A percentile compares a stretch with the other conserved stretches of the same genome.
Conservation (phyloP, 1,140 invertebrate genomes). For the Orchesella cincta region DNA sequence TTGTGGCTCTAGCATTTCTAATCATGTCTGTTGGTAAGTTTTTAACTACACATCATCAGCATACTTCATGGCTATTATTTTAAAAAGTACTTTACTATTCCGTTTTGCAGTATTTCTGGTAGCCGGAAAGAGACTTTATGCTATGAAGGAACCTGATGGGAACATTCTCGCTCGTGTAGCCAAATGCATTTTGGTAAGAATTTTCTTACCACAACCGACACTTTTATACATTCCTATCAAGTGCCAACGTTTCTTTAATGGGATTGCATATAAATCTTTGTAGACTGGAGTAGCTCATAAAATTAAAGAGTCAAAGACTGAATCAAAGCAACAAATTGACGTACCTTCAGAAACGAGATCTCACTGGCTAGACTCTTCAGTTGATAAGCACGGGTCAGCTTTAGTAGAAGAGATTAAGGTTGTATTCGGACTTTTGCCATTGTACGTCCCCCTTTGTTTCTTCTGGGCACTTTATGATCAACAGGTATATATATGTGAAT, state of each 20-base stretch:
- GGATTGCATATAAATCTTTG: background rate
- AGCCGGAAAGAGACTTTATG: slow-evolving; percentile 64
- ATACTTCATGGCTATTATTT: background rate
- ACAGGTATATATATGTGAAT: background rate
- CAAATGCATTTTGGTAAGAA: slow-evolving; percentile 74
- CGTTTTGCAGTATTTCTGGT: slow-evolving; percentile 56
- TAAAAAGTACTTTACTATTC: background rate
- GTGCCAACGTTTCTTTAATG: background rate
- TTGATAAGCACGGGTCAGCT: slow-evolving; percentile 58
- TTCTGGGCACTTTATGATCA: slow-evolving; percentile 59
- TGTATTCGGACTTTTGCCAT: slow-evolving; percentile 58
- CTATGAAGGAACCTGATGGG: slow-evolving; percentile 73
- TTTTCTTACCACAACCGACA: background rate
- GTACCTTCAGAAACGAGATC: slow-evolving; percentile 51
- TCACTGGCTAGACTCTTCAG: slow-evolving; percentile 64
- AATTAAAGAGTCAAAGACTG: background rate
- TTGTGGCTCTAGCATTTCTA: slow-evolving; percentile 83
- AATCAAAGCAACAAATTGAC: background rate
- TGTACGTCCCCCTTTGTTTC: slow-evolving; percentile 64
- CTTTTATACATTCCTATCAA: background rate
- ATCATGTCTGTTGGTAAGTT: slow-evolving; percentile 74
- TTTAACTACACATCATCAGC: background rate
- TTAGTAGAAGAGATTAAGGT: slow-evolving; percentile 60
- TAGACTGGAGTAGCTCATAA: slow-evolving; percentile 49
- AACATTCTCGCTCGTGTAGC: slow-evolving; percentile 77